Evolutionary conservation across 2,113 vertebrate species (phyloP).

Genomic region (Ahaetulla prasina): DNA sequence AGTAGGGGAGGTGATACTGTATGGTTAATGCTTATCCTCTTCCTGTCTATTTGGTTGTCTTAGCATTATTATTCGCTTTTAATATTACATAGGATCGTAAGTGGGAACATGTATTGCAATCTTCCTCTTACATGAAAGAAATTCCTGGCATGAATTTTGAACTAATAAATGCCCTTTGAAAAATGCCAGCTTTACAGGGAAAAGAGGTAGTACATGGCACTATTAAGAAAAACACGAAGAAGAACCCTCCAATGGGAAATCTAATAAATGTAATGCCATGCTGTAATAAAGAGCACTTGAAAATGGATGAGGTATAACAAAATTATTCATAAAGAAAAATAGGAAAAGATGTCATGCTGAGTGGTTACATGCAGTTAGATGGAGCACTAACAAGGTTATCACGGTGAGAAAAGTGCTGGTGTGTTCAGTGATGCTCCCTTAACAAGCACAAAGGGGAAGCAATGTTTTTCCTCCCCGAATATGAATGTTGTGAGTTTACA

Average conservation of each 20-base stretch:
- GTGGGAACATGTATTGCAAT: constrained; percentile 41
- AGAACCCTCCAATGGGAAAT: constrained; percentile 70
- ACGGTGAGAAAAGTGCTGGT: constrained; percentile 63
- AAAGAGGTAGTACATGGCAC: constrained; percentile 60
- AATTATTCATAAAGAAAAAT: constrained; percentile 82
- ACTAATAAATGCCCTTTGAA: constrained; percentile 61
- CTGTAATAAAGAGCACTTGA: constrained; percentile 72
- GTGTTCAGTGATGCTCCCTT: constrained; percentile 65
- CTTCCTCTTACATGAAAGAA: constrained; percentile 53
- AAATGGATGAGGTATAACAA: constrained; percentile 79
- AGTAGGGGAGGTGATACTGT: not conserved
- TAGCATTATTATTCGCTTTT: not conserved
- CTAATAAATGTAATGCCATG: constrained; percentile 71
- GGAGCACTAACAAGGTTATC: constrained; percentile 75
- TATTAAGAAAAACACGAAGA: constrained; percentile 71
- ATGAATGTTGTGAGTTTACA: constrained; percentile 49
- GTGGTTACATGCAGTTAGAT: constrained; percentile 73
- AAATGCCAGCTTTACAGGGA: constrained; percentile 58
- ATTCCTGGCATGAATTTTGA: constrained; percentile 62
- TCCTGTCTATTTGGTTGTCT: not conserved
- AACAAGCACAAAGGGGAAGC: constrained; percentile 60
- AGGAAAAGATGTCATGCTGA: constrained; percentile 72
- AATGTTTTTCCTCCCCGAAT: constrained; percentile 57
- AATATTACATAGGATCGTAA: not conserved
- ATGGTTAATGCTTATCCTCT: not conserved